A percentile compares a stretch with the other conserved stretches of the same genome.
These are phyloP conservation scores for Pogonomyrmex californicus DNA, from an alignment of 1,140 invertebrate genomes.

Conservation along the genomic window DNA sequence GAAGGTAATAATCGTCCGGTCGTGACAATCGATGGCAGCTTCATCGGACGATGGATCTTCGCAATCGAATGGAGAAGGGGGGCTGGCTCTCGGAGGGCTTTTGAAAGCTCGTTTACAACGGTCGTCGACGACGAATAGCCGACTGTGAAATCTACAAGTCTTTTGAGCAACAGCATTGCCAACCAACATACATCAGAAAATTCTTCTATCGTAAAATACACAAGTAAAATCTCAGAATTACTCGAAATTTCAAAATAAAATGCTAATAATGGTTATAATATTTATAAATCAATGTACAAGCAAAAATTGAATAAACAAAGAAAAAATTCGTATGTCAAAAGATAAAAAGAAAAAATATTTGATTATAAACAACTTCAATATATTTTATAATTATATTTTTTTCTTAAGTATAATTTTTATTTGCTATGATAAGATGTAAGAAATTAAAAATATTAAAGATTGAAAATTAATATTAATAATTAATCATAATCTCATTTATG, in stretches of 20 bases:
- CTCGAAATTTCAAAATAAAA: neutral
- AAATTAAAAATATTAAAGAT: neutral
- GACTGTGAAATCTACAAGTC: conserved; percentile 40
- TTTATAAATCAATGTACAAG: neutral
- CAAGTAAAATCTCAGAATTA: neutral
- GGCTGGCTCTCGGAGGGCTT: neutral
- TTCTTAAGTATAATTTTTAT: neutral
- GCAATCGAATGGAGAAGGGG: neutral
- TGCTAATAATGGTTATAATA: neutral
- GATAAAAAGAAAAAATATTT: neutral
- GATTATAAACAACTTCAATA: neutral
- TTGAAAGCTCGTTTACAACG: conserved; percentile 59
- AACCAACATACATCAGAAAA: neutral
- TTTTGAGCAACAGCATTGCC: conserved; percentile 7
- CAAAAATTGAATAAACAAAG: neutral
- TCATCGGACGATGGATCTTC: conserved; percentile 57
- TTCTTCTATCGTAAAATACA: neutral
- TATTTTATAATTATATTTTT: neutral
- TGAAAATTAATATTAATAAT: neutral
- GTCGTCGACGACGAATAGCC: conserved; percentile 7
- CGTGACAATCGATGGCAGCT: conserved; percentile 59
- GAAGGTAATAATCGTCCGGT: conserved; percentile 57
- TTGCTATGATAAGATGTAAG: neutral
- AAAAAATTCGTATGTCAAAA: conserved; percentile 1
- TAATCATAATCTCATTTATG: neutral